Evolutionary conservation across 2,888 invertebrate genomes (phyloP), one percentile per base, ranked within the genome.

Genomic region (Lucinisca nassula): DNA sequence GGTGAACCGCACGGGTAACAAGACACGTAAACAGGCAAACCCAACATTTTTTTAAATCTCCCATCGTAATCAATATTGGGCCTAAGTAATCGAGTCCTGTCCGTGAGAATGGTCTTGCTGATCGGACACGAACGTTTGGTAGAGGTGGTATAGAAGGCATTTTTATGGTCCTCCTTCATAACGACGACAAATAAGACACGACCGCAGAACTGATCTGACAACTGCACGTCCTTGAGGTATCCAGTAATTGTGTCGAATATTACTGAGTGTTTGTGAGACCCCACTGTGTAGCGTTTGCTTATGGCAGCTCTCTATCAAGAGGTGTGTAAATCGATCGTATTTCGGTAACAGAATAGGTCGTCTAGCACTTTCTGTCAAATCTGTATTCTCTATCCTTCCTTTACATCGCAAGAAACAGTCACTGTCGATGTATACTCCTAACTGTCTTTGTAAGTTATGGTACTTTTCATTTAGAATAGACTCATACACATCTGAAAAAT

Each of bases 1-100:
- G 79, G 38, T 84, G 81, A 30, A 84, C 40, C 10, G 84, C 88
- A 21, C 81, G 55, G 10, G 82, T 84, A 2, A 84, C 81, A 17
- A 83, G 27, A 61, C 89, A 84, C n/a, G 89, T 89, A 37, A 84
- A 89, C 45, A 87, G 37, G 49, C 87, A 87, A n/a, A 89, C 37
- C 89, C 84, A 88, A 79, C 72, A 72, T 82, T 87, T 81, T 87
- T 17, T 49, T 74, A 30, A 61, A 51, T 51, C 79, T 77, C 27
- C 51, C 51, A n/a, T 3, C 78, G 76, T 88, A 0, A 82, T 38
- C 61, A 76, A 82, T 24, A 85, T 21, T 21, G 88, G 85, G 38
- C 87, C 83, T 37, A 87, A 49, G 77, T 84, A 84, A 75, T 84
- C 84, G 1, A 87, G 24, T 37, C 87, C 87, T 30, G 58, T 74